A percentile compares a stretch with the other conserved stretches of the same genome.
Conservation (phyloP, 2,888 invertebrate species). For the Agriotes lineatus region DNA sequence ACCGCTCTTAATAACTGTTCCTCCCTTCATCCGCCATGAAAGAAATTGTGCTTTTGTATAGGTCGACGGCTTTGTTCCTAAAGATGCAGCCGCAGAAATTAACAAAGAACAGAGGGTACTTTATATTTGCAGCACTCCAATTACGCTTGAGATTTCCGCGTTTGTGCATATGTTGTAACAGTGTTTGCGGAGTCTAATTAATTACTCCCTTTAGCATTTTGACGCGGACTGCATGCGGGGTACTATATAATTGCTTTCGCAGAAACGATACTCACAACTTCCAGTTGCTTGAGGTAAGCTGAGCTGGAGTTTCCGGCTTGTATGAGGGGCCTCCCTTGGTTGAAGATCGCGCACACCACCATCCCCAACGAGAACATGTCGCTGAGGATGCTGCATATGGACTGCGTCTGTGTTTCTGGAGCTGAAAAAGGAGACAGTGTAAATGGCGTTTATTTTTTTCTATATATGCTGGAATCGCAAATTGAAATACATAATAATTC, state of each 20-base stretch:
- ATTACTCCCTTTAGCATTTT: background rate
- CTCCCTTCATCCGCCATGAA: too few species aligned
- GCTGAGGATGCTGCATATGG: slow-evolving; percentile 86
- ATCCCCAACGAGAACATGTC: slow-evolving; percentile 98
- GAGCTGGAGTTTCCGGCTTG: slow-evolving; percentile 92
- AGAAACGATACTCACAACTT: slow-evolving; percentile 76
- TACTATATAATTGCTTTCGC: background rate
- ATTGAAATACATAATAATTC: too few species aligned
- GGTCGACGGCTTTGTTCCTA: too few species aligned
- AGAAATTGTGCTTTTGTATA: too few species aligned
- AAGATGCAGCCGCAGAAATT: background rate
- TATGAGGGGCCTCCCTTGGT: slow-evolving; percentile 88
- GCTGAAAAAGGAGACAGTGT: slow-evolving; percentile 71
- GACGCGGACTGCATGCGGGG: background rate
- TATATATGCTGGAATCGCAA: background rate
- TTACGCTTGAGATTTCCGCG: slow-evolving; percentile 7
- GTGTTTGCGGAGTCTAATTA: slow-evolving; percentile 9
- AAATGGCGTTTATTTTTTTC: background rate
- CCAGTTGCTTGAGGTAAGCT: slow-evolving; percentile 90
- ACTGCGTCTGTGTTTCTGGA: slow-evolving; percentile 91
- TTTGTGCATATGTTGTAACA: background rate
- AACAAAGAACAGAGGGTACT: background rate
- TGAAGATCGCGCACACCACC: slow-evolving; percentile 93
- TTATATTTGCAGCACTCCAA: slow-evolving; percentile 6
- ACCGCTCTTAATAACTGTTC: too few species aligned